Base-by-base conservation (phyloP, 2,888 invertebrate species). In the Nephrotoma guestfalica region DNA sequence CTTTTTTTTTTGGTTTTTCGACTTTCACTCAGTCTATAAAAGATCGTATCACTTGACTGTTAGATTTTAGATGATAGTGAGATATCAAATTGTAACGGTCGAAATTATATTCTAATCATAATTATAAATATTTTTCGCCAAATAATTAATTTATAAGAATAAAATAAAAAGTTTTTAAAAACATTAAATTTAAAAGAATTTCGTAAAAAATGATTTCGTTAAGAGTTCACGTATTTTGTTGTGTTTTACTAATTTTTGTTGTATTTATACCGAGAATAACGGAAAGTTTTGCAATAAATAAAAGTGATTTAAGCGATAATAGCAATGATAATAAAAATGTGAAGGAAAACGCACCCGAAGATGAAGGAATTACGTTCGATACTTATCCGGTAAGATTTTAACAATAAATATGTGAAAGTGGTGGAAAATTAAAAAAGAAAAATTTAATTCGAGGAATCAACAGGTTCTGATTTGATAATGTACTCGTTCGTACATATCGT, bases 311-410 rank as follows among this genome's bases (percentile, higher is more conserved):
- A 84, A 84, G 41, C 41, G 42, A 84, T n/a, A 84, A 15, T 84
- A 42, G 41, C 15, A 84, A 84, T 9, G 71, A 71, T 71, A 71
- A 4, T 30, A 71, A n/a, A 71, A 71, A 71, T 71, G 4, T 71
- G 11, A 84, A 84, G n/a, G 84, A 84, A 41, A 41, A 41, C 41
- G 41, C 18, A 41, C 41, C 41, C 41, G 13, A 87, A 7, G 41
- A 87, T 87, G 84, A 86, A 43, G 86, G 86, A 87, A 89, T 89
- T 86, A 89, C 89, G 88, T 91, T 90, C 87, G 91, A 91, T 88
- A 91, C 91, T 88, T 91, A 91, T 89, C 91, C 91, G 88, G 91
- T 91, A 89, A 86, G 87, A 42, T 45, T 47, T 83, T 13, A 41
- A 41, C 6, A 47, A 9, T 83, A 9, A 41, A n/a, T 41, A 84